These are phyloP conservation scores for Brenthis ino DNA, from an alignment of 2,888 invertebrate species.

Conservation along the genomic window DNA sequence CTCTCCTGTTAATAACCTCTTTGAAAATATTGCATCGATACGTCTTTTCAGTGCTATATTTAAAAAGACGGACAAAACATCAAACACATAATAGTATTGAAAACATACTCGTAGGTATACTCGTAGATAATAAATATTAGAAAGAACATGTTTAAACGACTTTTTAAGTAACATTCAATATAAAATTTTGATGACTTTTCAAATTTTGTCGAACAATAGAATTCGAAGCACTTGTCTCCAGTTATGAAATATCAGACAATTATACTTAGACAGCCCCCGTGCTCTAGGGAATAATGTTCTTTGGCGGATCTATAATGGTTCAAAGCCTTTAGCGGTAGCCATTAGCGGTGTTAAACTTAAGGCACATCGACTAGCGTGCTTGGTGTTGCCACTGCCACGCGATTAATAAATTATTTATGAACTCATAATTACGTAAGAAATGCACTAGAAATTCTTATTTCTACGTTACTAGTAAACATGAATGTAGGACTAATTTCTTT, in stretches of 20 bases:
- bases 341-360: conserved; percentile 67
- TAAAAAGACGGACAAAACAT: too few species aligned
- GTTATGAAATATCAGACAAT: conserved; percentile 28
- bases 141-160: too few species aligned
- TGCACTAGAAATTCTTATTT: conserved; percentile 10
- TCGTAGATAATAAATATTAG: too few species aligned
- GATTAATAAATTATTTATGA: conserved; percentile 30
- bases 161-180: background rate
- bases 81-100: too few species aligned
- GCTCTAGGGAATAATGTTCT: conserved; percentile 55
- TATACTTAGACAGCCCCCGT: conserved; percentile 54
- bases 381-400: conserved; percentile 36
- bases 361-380: conserved; percentile 51
- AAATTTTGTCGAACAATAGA: conserved; percentile 6
- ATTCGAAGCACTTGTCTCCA: background rate
- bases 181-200: background rate
- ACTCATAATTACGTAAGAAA: conserved; percentile 21
- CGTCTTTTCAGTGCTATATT: too few species aligned
- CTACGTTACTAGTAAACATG: background rate
- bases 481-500: background rate
- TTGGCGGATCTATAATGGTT: conserved; percentile 58
- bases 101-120: too few species aligned
- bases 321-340: conserved; percentile 58
- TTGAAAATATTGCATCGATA: too few species aligned
- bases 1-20: too few species aligned